phyloP scores from a whole-genome alignment of 2,113 vertebrate genomes.

The Andinoacara biseriatus region DNA sequence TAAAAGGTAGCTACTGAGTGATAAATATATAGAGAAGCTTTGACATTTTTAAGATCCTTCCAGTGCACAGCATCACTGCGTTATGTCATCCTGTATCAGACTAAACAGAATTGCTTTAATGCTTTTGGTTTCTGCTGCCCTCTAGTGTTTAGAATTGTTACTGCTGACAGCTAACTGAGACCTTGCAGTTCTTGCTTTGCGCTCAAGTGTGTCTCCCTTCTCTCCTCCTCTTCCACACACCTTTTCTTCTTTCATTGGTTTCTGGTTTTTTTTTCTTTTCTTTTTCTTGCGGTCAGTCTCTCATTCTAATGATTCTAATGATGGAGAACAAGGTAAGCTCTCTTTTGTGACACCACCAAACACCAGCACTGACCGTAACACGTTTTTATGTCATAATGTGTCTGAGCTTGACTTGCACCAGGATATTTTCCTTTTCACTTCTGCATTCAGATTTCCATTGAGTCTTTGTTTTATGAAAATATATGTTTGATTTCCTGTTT shows the following conservation, averaged over 20 bases:
- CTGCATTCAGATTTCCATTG: neutral
- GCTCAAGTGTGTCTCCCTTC: constrained; percentile 43
- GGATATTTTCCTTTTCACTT: neutral
- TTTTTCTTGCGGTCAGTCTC: constrained; percentile 74
- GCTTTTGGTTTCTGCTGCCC: constrained; percentile 26
- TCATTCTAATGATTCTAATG: constrained; percentile 65
- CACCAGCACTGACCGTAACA: neutral
- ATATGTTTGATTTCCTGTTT: neutral
- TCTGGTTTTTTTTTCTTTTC: constrained; percentile 17
- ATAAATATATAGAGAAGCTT: neutral
- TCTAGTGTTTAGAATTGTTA: constrained; percentile 28
- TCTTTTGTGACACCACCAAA: constrained; percentile 1
- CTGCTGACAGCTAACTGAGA: neutral
- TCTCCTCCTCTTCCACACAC: constrained; percentile 51
- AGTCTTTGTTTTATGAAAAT: neutral
- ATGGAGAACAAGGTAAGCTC: constrained; percentile 85
- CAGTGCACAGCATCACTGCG: constrained; percentile 11
- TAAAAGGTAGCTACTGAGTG: neutral
- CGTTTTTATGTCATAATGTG: neutral
- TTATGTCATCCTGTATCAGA: neutral
- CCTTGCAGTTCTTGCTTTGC: constrained; percentile 10
- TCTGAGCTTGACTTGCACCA: constrained; percentile 4
- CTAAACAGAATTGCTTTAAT: neutral
- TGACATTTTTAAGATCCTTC: neutral
- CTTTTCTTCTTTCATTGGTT: constrained; percentile 32